Evolutionary conservation across 2,797 vertebrate genomes (phyloP).

Genomic region (Sebastolobus alascanus): DNA sequence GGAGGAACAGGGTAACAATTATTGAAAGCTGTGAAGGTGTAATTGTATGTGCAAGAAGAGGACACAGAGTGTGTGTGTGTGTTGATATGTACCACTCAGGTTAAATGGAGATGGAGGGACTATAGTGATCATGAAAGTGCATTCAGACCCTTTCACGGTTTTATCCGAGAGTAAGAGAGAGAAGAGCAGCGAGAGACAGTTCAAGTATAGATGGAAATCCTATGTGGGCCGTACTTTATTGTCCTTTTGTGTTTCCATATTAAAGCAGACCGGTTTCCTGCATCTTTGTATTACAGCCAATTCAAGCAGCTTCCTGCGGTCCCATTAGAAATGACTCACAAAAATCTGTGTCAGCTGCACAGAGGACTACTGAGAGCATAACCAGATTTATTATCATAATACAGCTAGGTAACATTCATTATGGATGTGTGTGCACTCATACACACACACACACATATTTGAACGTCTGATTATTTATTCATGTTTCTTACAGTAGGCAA

Average conservation of each 20-base stretch:
- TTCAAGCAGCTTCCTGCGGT: constrained; percentile 56
- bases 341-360: constrained; percentile 61
- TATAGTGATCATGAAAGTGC: background rate
- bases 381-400: constrained; percentile 59
- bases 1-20: constrained; percentile 27
- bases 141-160: constrained; percentile 17
- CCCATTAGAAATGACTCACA: constrained; percentile 68
- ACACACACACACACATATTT: background rate
- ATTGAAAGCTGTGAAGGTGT: constrained; percentile 40
- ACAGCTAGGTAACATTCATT: constrained; percentile 57
- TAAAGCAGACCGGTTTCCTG: constrained; percentile 55
- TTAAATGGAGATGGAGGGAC: background rate
- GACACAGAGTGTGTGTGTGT: background rate
- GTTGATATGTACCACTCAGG: constrained; percentile 18
- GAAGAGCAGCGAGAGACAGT: constrained; percentile 33
- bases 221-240: constrained; percentile 48
- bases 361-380: constrained; percentile 46
- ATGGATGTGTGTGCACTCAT: constrained; percentile 36
- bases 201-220: constrained; percentile 39
- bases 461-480: constrained; percentile 38
- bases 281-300: constrained; percentile 53
- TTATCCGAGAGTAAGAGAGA: constrained; percentile 23
- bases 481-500: constrained; percentile 19
- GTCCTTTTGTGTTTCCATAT: constrained; percentile 58
- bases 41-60: constrained; percentile 25